Conservation (phyloP, 1,140 invertebrate genomes). For the Heterodera schachtii region DNA sequence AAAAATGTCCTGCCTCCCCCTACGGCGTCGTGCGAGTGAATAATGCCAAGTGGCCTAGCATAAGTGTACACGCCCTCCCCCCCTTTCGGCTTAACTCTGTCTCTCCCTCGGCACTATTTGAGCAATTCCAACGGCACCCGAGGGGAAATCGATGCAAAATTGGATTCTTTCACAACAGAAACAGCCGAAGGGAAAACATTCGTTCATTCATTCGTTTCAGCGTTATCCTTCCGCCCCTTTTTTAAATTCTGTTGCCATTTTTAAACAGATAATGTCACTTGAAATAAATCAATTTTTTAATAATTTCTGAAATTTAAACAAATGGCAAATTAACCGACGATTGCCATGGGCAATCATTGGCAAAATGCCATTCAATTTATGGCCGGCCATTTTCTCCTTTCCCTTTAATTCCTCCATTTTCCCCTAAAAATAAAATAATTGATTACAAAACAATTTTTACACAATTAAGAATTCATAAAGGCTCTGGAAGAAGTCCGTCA, state of each 20-base stretch:
- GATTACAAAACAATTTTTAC: too few species aligned
- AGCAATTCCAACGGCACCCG: neutral
- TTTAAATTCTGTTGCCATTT: neutral
- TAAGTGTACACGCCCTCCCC: neutral
- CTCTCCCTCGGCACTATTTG: neutral
- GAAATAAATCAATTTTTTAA: too few species aligned
- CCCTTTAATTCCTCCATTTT: too few species aligned
- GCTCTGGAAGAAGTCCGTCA: conserved; percentile 6
- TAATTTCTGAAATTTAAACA: neutral
- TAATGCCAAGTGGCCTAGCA: too few species aligned
- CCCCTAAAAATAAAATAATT: too few species aligned
- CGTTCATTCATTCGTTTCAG: neutral
- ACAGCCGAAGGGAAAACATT: neutral
- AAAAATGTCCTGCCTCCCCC: too few species aligned
- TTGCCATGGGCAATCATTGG: too few species aligned
- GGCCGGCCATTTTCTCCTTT: too few species aligned
- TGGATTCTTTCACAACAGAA: neutral
- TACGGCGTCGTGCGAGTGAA: too few species aligned
- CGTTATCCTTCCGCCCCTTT: neutral
- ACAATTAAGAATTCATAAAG: conserved; percentile 19
- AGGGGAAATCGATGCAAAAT: conserved; percentile 2
- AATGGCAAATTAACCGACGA: too few species aligned
- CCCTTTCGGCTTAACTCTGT: neutral
- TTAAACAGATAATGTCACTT: neutral
- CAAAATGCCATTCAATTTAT: too few species aligned